Percentiles rank a stretch among this genome's conserved stretches.
Conservation (phyloP, 1,140 invertebrate species). For the Chymomyza costata region DNA sequence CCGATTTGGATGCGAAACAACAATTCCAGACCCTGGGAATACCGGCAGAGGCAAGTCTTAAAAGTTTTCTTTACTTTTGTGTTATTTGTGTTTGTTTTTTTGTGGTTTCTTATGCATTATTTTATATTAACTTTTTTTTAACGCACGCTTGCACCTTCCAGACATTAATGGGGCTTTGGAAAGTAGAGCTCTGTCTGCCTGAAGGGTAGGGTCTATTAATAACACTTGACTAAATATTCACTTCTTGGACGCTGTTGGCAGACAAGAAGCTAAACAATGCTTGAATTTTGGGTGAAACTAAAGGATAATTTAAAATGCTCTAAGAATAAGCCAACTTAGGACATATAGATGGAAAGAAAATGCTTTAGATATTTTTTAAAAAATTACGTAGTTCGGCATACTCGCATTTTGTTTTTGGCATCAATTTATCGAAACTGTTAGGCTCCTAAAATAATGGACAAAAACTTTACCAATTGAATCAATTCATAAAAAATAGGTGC, state of each 20-base stretch:
- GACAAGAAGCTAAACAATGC: constrained; percentile 59
- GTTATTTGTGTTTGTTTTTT: constrained; percentile 6
- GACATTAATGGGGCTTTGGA: constrained; percentile 11
- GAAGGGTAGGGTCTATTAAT: constrained; percentile 66
- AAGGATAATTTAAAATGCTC: constrained; percentile 14
- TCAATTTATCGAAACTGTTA: no score
- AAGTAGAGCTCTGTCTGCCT: constrained; percentile 34
- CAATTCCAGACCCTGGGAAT: constrained; percentile 31
- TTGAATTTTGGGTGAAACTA: constrained; percentile 23
- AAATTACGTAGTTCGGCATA: no score
- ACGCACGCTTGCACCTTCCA: constrained; percentile 63
- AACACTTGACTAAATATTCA: constrained; percentile 75
- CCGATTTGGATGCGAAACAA: constrained; percentile 23
- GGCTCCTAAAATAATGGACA: no score
- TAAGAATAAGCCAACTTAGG: no score
- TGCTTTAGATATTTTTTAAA: no score
- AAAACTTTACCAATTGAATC: no score
- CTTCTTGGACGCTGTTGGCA: constrained; percentile 66
- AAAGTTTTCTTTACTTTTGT: constrained; percentile 37
- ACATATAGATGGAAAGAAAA: no score
- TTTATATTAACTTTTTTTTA: constrained; percentile 34
- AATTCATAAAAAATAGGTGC: no score
- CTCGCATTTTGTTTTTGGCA: no score
- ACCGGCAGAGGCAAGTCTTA: constrained; percentile 51
- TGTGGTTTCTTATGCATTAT: constrained; percentile 14